These are phyloP conservation scores for Cydia strobilella DNA, from an alignment of 1,140 invertebrate genomes.

Conservation along the genomic window DNA sequence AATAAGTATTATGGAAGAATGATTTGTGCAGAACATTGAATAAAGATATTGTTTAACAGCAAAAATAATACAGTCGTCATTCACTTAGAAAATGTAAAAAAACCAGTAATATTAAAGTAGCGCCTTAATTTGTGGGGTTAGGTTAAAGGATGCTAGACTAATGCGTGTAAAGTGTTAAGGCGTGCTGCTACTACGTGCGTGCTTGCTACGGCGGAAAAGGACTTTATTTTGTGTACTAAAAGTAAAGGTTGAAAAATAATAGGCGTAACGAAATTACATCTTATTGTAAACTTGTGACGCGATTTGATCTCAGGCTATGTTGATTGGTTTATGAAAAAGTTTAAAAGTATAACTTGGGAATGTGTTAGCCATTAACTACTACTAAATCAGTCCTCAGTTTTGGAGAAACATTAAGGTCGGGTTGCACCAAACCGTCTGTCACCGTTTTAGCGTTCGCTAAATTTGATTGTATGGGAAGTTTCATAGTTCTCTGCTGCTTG, in stretches of 20 bases:
- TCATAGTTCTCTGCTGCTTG: too few relatives aligned
- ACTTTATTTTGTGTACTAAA: neutral
- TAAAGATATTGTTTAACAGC: too few relatives aligned
- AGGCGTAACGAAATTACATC: neutral
- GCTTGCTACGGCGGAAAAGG: neutral
- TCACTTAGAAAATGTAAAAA: too few relatives aligned
- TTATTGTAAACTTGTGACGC: neutral
- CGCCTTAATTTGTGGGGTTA: neutral
- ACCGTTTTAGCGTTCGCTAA: too few relatives aligned
- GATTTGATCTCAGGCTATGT: conserved; percentile 3
- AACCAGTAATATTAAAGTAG: too few relatives aligned
- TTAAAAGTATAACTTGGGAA: neutral
- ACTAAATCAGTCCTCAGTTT: neutral
- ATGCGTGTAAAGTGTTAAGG: too few relatives aligned
- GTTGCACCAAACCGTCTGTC: too few relatives aligned
- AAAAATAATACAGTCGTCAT: too few relatives aligned
- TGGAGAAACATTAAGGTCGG: neutral
- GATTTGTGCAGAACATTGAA: too few relatives aligned
- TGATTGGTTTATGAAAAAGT: neutral
- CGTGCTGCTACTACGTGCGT: neutral
- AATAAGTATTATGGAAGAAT: too few relatives aligned
- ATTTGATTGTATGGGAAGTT: too few relatives aligned
- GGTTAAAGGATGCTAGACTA: neutral
- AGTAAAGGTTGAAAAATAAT: neutral
- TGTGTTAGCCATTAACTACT: neutral